Evolutionary conservation across 2,888 invertebrate species (phyloP), one percentile per base, ranked within the genome.

Genomic region (Eupithecia vulgata): DNA sequence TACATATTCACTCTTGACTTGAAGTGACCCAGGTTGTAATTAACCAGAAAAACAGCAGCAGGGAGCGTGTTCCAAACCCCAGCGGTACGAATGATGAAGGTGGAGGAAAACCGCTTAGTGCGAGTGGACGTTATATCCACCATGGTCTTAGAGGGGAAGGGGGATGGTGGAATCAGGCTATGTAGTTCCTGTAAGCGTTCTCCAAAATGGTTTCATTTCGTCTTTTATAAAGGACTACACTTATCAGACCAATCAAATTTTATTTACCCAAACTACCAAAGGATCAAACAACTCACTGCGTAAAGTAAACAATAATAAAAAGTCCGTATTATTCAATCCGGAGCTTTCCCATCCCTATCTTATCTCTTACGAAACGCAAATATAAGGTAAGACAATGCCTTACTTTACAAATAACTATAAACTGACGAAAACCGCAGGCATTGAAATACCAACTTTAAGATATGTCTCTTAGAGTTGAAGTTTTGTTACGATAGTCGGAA

Each of bases 401-500:
- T 91, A 90, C 87, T 85, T 87, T 86, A 91, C 91, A 92, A 93
- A 90, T 90, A 90, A 88, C 85, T 88, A 81, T 85, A 87, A 87
- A 85, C 85, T 78, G 82, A 85, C 84, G 84, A 84, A 83, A 80
- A 40, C 6, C 1, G 8, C 8, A 5, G 42, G 4, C 76, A 81
- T 68, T 30, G n/a, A 21, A 86, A 86, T 82, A 71, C 35, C 68
- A 57, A 79, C 85, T 79, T 75, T 84, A 82, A 21, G 4, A 0
- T 0, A 0, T 1, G 0, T 0, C 0, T 1, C 4, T 65, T 82
- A 87, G 73, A 76, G 82, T 78, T 71, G 8, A 74, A 61, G 82
- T 78, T 82, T 40, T 40, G n/a, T 61, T 52, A 45, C 0, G 3
- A 0, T 5, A 30, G 30, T 52, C 42, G 78, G 81, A 85, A 88